phyloP scores from a whole-genome alignment of 2,888 invertebrate genomes.

The Conops quadrifasciatus region DNA sequence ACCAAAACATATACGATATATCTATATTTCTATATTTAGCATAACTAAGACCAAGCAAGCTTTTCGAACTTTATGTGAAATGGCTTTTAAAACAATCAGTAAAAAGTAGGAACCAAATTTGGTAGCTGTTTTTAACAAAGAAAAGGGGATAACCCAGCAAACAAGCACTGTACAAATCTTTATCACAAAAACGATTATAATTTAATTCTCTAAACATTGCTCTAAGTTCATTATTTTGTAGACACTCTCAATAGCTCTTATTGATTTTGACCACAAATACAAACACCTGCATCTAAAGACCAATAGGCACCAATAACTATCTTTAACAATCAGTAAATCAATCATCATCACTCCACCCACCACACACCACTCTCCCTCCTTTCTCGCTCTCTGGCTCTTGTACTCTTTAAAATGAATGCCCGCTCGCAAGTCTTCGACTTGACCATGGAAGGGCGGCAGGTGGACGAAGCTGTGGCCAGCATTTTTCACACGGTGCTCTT shows the following conservation, averaged over 20 bases:
- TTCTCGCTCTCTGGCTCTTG: slow-evolving; percentile 2
- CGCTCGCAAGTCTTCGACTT: slow-evolving; percentile 82
- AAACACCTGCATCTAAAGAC: not conserved
- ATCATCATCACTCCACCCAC: not conserved
- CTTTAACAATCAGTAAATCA: not conserved
- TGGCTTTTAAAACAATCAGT: too few species aligned
- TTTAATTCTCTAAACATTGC: not conserved
- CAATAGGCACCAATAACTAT: not conserved
- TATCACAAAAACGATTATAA: slow-evolving; percentile 22
- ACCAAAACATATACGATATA: not conserved
- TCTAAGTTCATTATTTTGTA: not conserved
- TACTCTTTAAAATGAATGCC: slow-evolving; percentile 74
- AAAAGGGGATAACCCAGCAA: slow-evolving; percentile 18
- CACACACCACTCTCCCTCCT: not conserved
- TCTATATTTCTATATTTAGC: not conserved
- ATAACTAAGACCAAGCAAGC: slow-evolving; percentile 1
- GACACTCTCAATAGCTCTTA: not conserved
- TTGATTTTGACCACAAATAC: not conserved
- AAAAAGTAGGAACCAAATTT: not conserved
- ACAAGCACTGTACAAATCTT: slow-evolving; percentile 33
- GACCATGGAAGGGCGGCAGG: slow-evolving; percentile 88
- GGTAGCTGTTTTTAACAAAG: slow-evolving; percentile 12
- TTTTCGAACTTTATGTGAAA: not conserved
- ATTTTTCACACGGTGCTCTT: slow-evolving; percentile 93
- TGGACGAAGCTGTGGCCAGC: slow-evolving; percentile 90